Evolutionary conservation across 2,888 invertebrate species (phyloP), one percentile per base, ranked within the genome.

Genomic region (Dendrolimus pini): DNA sequence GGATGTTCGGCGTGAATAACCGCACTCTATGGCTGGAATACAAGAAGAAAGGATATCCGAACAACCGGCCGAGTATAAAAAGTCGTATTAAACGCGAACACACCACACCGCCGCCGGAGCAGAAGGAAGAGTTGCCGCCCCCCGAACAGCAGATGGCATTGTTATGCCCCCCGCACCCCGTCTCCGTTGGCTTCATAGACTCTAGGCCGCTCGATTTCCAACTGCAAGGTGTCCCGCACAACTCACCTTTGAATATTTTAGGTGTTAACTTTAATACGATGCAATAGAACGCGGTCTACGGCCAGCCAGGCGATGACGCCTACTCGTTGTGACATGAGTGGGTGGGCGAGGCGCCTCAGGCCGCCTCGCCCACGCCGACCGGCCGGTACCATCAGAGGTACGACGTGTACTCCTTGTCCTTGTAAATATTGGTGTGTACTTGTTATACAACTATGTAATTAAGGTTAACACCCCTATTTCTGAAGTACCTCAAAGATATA

Each of bases 21-120:
- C 92, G 96, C 59, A 96, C 96, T 0, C 87, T 96, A 2, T 96
- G 96, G 96, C 86, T 96, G 53, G 96, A 96, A 75, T 96, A 96
- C 77, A 96, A 95, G 74, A 96, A 95, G 80, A 93, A 95, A 54
- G 96, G 96, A 0, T 96, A 96, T 80, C 96, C 96, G 1, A 95
- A 95, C 71, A 95, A 94, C 74, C 90, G 96, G 66, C 94, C 95
- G 12, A 95, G 95, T 75, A 94, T 96, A 65, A 95, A 95, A 75
- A 94, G 93, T 65, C 90, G 96, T 55, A 94, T 95, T 58, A 95
- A 95, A 66, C 93, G 94, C 61, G 94, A 94, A 72, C 92, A 93
- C 75, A 88, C 93, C 54, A 91, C 94, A 18, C 93, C 94, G 8
- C 93, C 94, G 54, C 87, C 84, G 57, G 92, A 92, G 57, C 91